phyloP scores from a whole-genome alignment of 2,113 vertebrate species.

The Ophthalmolycus amberensis region DNA sequence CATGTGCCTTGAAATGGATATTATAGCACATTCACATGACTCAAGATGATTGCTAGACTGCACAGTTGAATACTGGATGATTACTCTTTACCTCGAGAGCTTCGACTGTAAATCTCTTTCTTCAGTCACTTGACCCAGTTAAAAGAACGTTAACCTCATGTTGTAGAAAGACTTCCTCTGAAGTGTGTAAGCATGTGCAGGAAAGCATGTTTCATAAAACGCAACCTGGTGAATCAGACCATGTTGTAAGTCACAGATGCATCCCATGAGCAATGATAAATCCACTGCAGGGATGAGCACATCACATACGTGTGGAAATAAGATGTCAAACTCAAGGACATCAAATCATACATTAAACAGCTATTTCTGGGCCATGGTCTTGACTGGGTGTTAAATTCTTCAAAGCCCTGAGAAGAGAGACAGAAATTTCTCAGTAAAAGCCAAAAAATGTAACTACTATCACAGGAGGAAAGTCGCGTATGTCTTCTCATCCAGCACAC shows the following conservation, averaged over 20 bases:
- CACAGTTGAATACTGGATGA: neutral
- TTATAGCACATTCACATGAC: neutral
- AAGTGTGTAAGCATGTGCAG: conserved; percentile 27
- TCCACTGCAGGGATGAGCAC: neutral
- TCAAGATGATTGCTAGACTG: neutral
- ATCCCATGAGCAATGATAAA: conserved; percentile 18
- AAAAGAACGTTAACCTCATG: neutral
- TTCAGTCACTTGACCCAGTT: neutral
- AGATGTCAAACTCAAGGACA: conserved; percentile 38
- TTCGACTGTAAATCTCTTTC: conserved; percentile 5
- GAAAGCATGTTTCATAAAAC: conserved; percentile 15
- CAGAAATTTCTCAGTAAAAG: neutral
- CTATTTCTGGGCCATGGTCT: conserved; percentile 17
- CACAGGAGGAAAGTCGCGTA: neutral
- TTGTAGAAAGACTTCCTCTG: neutral
- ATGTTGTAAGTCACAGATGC: conserved; percentile 18
- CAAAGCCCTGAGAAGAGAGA: conserved; percentile 14
- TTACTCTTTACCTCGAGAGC: neutral
- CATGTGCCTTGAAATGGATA: neutral
- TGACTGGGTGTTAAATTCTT: conserved; percentile 4
- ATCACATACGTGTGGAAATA: conserved; percentile 15
- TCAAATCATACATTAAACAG: conserved; percentile 41
- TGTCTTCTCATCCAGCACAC: neutral
- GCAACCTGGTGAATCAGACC: conserved; percentile 15
- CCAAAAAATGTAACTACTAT: conserved; percentile 29